phyloP scores from a whole-genome alignment of 2,888 invertebrate genomes.

The Malthinus seriepunctatus region DNA sequence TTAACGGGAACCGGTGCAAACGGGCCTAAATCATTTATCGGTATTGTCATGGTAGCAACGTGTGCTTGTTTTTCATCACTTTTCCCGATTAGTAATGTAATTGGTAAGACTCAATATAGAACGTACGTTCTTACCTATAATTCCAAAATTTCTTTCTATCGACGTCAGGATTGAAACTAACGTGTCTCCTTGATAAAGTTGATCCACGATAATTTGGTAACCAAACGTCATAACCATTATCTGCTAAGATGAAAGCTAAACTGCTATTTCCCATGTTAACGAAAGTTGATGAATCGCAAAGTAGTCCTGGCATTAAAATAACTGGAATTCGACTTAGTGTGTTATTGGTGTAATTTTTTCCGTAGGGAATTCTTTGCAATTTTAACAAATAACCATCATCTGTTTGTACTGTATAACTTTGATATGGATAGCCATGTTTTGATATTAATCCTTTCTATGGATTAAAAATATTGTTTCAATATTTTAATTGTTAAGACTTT shows the following conservation, averaged over 20 bases:
- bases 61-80: too few species aligned
- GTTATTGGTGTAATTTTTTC: too few species aligned
- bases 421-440: slow-evolving; percentile 50
- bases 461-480: too few species aligned
- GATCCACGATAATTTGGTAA: slow-evolving; percentile 65
- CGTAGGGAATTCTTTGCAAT: slow-evolving; percentile 47
- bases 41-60: too few species aligned
- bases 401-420: slow-evolving; percentile 52
- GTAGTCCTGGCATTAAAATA: slow-evolving; percentile 76
- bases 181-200: slow-evolving; percentile 59
- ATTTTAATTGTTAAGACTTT: too few species aligned
- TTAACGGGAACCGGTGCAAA: too few species aligned
- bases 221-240: slow-evolving; percentile 61
- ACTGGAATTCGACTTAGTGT: slow-evolving; percentile 60
- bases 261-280: slow-evolving; percentile 65
- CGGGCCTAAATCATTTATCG: too few species aligned
- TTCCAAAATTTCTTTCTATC: slow-evolving; percentile 50
- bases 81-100: too few species aligned
- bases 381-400: slow-evolving; percentile 55
- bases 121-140: slow-evolving; percentile 52
- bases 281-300: slow-evolving; percentile 75
- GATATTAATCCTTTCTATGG: slow-evolving; percentile 50
- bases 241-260: slow-evolving; percentile 53
- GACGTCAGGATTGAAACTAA: slow-evolving; percentile 46
- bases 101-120: too few species aligned